phyloP scores from a whole-genome alignment of 2,113 vertebrate genomes.

The Plotosus lineatus region DNA sequence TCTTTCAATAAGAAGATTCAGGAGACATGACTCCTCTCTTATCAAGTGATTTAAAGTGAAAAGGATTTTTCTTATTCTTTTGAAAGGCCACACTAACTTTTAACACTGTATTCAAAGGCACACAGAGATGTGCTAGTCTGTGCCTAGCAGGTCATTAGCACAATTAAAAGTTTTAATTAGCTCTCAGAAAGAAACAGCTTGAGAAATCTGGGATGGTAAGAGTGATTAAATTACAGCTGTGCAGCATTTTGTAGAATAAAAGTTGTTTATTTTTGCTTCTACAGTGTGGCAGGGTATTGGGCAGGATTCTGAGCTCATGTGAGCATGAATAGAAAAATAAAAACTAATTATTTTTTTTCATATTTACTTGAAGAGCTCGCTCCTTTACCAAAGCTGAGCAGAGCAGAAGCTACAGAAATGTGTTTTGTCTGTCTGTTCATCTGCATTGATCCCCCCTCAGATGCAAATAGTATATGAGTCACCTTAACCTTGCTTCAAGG shows the following conservation, averaged over 20 bases:
- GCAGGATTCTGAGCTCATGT: neutral
- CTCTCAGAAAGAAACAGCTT: slow-evolving; percentile 30
- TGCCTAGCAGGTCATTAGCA: slow-evolving; percentile 34
- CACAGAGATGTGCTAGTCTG: slow-evolving; percentile 3
- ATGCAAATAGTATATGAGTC: too few species aligned
- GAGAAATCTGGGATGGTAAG: slow-evolving; percentile 11
- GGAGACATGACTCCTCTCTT: neutral
- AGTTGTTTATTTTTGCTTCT: slow-evolving; percentile 1
- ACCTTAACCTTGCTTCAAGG: too few species aligned
- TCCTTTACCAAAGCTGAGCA: too few species aligned
- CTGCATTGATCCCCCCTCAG: too few species aligned
- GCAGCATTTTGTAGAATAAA: slow-evolving; percentile 1
- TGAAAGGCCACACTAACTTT: slow-evolving; percentile 25
- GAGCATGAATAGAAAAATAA: slow-evolving; percentile 4
- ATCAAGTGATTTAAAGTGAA: slow-evolving; percentile 16
- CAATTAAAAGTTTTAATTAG: slow-evolving; percentile 47
- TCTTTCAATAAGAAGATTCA: slow-evolving; percentile 4
- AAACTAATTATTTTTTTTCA: neutral
- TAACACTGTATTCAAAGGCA: slow-evolving; percentile 27
- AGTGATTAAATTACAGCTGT: slow-evolving; percentile 12
- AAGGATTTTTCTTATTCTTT: neutral
- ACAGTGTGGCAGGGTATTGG: neutral
- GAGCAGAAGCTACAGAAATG: too few species aligned
- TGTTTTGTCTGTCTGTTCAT: too few species aligned
- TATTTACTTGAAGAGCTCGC: slow-evolving; percentile 6